Conservation (phyloP, 2,888 invertebrate species). For the Calameuta idolon region DNA sequence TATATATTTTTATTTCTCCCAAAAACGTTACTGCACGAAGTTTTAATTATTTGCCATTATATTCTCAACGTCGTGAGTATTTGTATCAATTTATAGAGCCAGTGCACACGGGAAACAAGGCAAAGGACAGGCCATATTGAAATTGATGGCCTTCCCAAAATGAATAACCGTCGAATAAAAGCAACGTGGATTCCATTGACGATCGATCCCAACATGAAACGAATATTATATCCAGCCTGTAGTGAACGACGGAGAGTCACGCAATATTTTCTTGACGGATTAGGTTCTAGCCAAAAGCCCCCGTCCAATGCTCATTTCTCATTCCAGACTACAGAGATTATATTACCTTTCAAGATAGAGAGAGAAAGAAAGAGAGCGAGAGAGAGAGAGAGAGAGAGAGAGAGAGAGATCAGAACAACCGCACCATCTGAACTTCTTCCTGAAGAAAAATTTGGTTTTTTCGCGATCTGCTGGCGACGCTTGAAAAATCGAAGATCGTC, state of each 20-base stretch:
- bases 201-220: neutral
- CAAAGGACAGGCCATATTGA: constrained; percentile 1
- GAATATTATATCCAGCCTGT: neutral
- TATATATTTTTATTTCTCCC: neutral
- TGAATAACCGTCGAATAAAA: constrained; percentile 1
- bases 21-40: neutral
- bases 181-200: neutral
- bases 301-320: neutral
- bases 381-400: too few relatives aligned
- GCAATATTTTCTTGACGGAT: neutral
- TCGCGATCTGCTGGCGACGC: neutral
- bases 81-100: constrained; percentile 2
- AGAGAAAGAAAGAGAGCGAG: neutral
- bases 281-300: neutral
- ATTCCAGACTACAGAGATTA: neutral
- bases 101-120: neutral
- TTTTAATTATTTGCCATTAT: neutral
- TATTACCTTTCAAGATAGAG: neutral
- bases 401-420: neutral
- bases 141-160: constrained; percentile 1
- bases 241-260: neutral
- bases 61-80: neutral
- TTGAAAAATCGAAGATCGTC: constrained; percentile 18
- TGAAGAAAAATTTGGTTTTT: neutral
- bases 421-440: neutral